Evolutionary conservation across 2,888 invertebrate species (phyloP), one percentile per base, ranked within the genome.

Genomic region (Flexamia atlantica): DNA sequence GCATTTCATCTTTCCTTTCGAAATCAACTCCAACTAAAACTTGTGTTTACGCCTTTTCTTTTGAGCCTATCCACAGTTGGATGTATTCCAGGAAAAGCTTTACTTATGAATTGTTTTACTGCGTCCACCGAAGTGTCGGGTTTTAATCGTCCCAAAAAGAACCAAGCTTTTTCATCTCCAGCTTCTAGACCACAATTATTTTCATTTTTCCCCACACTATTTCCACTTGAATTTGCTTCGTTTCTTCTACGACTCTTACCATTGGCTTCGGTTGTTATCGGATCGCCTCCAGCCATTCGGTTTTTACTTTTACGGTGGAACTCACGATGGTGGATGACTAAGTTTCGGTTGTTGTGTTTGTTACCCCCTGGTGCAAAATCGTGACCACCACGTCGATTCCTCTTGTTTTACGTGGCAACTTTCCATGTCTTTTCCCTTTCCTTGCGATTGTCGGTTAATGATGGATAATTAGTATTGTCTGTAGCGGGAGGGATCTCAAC

Each of bases 21-120:
- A 76, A 76, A 23, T 76, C 20, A 20, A 76, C 28, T 76, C 76
- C 76, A 7, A 76, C 28, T 76, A 23, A 76, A 76, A 40, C 76
- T 76, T 12, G 76, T n/a, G 28, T 76, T 76, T n/a, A n/a, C 76
- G n/a, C 76, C 23, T 23, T 42, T 76, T 20, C n/a, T 76, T 32
- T 42, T n/a, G 25, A 76, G 42, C 23, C 42, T 76, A n/a, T 76
- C 76, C 20, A 76, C 76, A 4, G 50, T 17, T n/a, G n/a, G 14
- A 4, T 25, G 12, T n/a, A 50, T 23, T 17, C 23, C 53, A 20
- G 28, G 14, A 4, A 53, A 50, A 53, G 81, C 25, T 4, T 53
- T 28, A 7, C 17, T 9, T 17, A 60, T 64, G 25, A 60, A 81
- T 32, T 81, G 12, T 28, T 42, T 32, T 12, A 76, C 40, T 1